Evolutionary conservation across 2,888 invertebrate species (phyloP).

Genomic region (Acanthacorydalis orientalis): DNA sequence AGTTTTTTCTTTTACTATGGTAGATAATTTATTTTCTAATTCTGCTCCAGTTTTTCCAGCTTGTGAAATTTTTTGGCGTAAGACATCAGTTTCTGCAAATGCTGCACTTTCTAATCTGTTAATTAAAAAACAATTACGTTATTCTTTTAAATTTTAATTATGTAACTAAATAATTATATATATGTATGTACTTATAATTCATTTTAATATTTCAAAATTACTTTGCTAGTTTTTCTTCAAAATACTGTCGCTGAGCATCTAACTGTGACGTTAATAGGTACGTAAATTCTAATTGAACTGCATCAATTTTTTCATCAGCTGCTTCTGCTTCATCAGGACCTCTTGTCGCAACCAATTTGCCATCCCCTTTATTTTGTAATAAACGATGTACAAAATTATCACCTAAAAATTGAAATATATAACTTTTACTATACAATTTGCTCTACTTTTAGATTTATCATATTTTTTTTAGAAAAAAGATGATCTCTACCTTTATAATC

Average conservation of each 20-base stretch:
- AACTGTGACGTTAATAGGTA: conserved; percentile 90
- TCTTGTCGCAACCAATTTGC: conserved; percentile 75
- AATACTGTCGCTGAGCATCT: conserved; percentile 83
- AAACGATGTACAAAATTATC: conserved; percentile 93
- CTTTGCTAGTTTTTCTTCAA: conserved; percentile 59
- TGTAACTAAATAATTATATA: neutral
- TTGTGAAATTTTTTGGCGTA: conserved; percentile 26
- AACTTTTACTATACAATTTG: conserved; percentile 1
- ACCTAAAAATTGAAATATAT: conserved; percentile 27
- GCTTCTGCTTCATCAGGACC: conserved; percentile 40
- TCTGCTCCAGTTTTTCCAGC: conserved; percentile 32
- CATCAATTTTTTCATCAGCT: conserved; percentile 73
- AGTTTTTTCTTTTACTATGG: conserved; percentile 46
- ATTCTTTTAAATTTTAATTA: too few species aligned
- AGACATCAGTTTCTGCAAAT: conserved; percentile 33
- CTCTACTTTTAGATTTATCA: conserved; percentile 31
- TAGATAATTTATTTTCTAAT: conserved; percentile 31
- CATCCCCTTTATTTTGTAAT: conserved; percentile 91
- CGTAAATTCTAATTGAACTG: conserved; percentile 91
- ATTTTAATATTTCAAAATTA: conserved; percentile 11
- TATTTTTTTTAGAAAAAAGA: conserved; percentile 60
- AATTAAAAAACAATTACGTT: neutral
- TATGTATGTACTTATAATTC: neutral
- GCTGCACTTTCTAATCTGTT: conserved; percentile 22
- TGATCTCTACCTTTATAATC: conserved; percentile 98